Evolutionary conservation across 2,113 vertebrate genomes (phyloP).

Genomic region (Pipra filicauda): DNA sequence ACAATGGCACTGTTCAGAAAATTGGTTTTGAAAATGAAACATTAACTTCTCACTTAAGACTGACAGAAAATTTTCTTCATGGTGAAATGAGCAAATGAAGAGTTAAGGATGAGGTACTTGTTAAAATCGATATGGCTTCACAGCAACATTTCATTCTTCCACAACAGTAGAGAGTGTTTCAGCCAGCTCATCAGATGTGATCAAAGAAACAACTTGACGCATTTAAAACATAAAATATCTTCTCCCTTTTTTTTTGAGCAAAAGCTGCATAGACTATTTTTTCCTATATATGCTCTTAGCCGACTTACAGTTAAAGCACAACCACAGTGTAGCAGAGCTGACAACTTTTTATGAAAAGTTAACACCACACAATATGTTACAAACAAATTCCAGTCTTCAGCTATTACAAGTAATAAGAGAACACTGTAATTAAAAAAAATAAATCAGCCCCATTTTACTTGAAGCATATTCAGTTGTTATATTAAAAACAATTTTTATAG

Average conservation of each 20-base stretch:
- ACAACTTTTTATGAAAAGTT: constrained; percentile 46
- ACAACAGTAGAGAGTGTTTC: not conserved
- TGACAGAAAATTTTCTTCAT: not conserved
- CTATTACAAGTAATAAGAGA: constrained; percentile 47
- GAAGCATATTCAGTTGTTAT: constrained; percentile 3
- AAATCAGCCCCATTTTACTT: constrained; percentile 30
- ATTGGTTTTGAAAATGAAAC: not conserved
- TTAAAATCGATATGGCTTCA: constrained; percentile 16
- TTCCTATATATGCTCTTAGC: not conserved
- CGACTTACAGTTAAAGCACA: constrained; percentile 21
- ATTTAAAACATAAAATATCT: not conserved
- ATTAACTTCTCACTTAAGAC: not conserved
- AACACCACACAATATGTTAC: constrained; percentile 12
- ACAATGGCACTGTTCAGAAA: not conserved
- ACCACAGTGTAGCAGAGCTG: constrained; percentile 22
- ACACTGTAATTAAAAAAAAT: constrained; percentile 25
- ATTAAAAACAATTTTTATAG: constrained; percentile 28
- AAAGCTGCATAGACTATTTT: not conserved
- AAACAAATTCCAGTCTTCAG: constrained; percentile 44
- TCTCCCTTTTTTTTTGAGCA: not conserved
- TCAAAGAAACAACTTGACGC: not conserved
- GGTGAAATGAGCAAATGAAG: not conserved
- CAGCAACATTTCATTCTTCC: not conserved
- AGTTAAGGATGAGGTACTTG: not conserved
- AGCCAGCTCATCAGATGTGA: not conserved